phyloP scores from a whole-genome alignment of 2,113 vertebrate genomes.

The Thinocorus orbignyianus region DNA sequence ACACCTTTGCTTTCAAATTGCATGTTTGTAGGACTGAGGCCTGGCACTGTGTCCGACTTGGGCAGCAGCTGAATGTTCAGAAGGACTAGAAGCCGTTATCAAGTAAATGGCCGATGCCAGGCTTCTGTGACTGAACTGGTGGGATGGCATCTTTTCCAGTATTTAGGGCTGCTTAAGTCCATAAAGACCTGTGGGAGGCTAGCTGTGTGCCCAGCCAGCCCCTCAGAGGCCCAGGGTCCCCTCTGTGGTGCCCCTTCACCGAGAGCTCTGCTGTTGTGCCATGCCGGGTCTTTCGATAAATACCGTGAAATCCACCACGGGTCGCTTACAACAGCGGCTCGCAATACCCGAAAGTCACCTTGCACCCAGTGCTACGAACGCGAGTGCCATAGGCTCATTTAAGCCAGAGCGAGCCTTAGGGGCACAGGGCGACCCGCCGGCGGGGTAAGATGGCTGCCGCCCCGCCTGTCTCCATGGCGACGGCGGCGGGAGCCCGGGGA shows the following conservation, averaged over 20 bases:
- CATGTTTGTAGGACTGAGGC: fast-evolving
- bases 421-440: fast-evolving
- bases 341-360: not conserved
- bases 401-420: not conserved
- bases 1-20: not conserved
- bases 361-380: not conserved
- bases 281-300: not conserved
- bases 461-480: not conserved
- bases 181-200: not conserved
- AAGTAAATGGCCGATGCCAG: not conserved
- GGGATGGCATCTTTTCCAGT: no score
- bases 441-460: not conserved
- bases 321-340: not conserved
- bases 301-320: fast-evolving
- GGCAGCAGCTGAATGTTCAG: not conserved
- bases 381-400: not conserved
- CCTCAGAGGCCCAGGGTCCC: not conserved
- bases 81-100: not conserved
- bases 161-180: not conserved
- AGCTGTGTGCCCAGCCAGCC: not conserved
- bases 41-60: not conserved
- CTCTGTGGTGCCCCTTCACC: no score
- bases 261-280: not conserved
- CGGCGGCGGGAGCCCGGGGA: not conserved
- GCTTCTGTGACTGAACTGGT: not conserved